Evolutionary conservation across 2,113 vertebrate species (phyloP).

Genomic region (Gymnogyps californianus): DNA sequence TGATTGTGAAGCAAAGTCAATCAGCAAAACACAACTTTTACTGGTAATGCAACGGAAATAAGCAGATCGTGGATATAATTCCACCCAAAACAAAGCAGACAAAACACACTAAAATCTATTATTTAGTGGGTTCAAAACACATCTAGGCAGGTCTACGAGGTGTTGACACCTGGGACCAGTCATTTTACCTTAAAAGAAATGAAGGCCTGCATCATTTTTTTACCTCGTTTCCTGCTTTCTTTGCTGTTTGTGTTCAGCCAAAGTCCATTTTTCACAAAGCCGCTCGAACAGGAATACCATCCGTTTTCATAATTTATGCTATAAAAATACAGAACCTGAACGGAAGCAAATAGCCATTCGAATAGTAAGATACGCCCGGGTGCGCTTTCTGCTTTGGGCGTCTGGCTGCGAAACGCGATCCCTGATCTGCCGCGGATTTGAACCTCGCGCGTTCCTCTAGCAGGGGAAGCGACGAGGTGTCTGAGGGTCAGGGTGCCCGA

Average conservation of each 20-base stretch:
- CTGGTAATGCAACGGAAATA: neutral
- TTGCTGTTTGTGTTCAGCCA: neutral
- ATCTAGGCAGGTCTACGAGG: neutral
- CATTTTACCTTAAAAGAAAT: neutral
- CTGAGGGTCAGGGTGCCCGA: fast-evolving
- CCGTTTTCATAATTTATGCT: neutral
- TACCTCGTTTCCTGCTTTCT: neutral
- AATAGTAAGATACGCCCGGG: fast-evolving
- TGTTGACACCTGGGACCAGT: neutral
- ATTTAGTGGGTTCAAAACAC: neutral
- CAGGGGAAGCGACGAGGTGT: fast-evolving
- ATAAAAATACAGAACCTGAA: fast-evolving
- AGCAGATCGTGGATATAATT: neutral
- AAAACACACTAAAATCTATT: neutral
- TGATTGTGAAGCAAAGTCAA: neutral
- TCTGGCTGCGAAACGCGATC: fast-evolving
- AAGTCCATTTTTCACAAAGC: neutral
- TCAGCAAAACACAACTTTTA: neutral
- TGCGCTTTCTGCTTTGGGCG: fast-evolving
- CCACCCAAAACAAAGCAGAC: neutral
- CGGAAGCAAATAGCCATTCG: fast-evolving
- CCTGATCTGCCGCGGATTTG: fast-evolving
- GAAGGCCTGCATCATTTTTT: neutral
- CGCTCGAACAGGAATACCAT: neutral
- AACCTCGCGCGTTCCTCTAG: fast-evolving